Conservation (phyloP, 2,113 vertebrate genomes). For the Oreochromis niloticus region DNA sequence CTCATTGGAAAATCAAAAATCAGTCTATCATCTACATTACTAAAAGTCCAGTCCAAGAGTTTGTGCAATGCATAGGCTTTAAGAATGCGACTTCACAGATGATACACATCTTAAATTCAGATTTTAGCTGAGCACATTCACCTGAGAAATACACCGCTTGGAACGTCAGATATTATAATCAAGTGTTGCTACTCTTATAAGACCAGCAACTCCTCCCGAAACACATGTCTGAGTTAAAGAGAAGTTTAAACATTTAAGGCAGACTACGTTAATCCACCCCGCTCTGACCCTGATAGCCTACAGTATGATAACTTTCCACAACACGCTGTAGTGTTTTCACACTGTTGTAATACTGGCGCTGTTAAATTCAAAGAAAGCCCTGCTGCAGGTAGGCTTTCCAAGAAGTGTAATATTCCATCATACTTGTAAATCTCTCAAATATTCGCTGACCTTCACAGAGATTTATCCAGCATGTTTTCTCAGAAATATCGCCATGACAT, state of each 20-base stretch:
- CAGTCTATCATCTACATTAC: background rate
- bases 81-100: background rate
- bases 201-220: background rate
- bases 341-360: background rate
- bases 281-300: background rate
- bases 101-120: background rate
- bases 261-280: background rate
- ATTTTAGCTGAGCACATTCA: background rate
- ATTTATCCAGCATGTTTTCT: background rate
- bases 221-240: background rate
- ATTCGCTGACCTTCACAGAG: background rate
- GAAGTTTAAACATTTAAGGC: background rate
- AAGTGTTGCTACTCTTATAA: background rate
- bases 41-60: background rate
- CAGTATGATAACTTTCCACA: background rate
- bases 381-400: background rate
- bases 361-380: background rate
- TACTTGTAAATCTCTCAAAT: background rate
- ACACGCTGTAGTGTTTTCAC: background rate
- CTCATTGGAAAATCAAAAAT: background rate
- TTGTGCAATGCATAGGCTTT: background rate
- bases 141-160: background rate
- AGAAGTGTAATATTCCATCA: background rate
- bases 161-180: rapidly evolving
- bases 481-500: background rate